Evolutionary conservation across 2,888 invertebrate species (phyloP), one percentile per base, ranked within the genome.

Genomic region (Troglohyphantes excavatus): DNA sequence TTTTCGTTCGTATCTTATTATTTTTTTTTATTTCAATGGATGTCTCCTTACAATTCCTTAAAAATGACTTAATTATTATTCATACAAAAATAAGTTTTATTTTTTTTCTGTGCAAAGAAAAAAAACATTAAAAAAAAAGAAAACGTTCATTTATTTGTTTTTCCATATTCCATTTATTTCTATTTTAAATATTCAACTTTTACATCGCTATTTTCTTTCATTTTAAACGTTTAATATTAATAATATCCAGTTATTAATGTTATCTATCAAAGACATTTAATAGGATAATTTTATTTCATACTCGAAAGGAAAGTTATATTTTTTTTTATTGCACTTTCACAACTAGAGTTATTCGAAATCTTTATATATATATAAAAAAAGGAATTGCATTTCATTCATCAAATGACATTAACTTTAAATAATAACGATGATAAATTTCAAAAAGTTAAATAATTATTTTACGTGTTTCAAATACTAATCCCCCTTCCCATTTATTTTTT

Each of bases 241-340:
- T 73, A 73, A 73, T 73, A 73, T 46, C 46, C 26, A 23, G 53
- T 46, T 73, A 53, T 46, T 46, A 46, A 73, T 73, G 73, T 73
- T 53, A 73, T 73, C 73, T 73, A 46, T 26, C 17, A 46, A 73
- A 33, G 19, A 21, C 19, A 70, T n/a, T 43, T 70, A 39, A 70
- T 39, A 19, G 17, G 21, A 21, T 39, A 68, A 68, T 19, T 39
- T 70, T n/a, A 70, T 39, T 70, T 70, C 39, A 19, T 2, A 39
- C 70, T 21, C 21, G 70, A 21, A 19, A 53, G 53, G 53, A 53
- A n/a, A 33, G 33, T 33, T 6, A 6, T 33, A 33, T 33, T 33
- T 53, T 53, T 53, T 46, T 53, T 53, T 53, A n/a, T 53, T 2
- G 13, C n/a, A 53, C 17, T 17, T 53, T 1, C 2, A n/a, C n/a